Conservation (phyloP, 2,113 vertebrate genomes). For the Barbus barbus region DNA sequence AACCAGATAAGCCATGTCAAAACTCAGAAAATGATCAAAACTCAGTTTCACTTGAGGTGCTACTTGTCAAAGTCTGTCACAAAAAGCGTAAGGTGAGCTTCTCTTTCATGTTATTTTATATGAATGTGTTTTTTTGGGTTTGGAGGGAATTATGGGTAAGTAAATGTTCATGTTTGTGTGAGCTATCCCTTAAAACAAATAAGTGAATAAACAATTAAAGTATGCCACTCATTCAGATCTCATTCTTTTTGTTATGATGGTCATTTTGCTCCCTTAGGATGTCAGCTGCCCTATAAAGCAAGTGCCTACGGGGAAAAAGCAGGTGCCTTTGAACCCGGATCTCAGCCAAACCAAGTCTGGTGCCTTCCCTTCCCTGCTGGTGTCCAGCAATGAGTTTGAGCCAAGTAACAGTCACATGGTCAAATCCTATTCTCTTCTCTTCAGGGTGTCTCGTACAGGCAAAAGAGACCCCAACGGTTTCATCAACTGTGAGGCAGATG, state of each 20-base stretch:
- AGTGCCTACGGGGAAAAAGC: conserved; percentile 99
- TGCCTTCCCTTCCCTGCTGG: conserved; percentile 92
- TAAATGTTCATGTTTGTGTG: too few relatives aligned
- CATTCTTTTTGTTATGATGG: neutral
- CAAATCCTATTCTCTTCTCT: conserved; percentile 97
- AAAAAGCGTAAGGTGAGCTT: conserved; percentile 96
- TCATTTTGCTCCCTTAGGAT: conserved; percentile 78
- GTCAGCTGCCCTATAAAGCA: conserved; percentile 98
- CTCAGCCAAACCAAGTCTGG: conserved; percentile 93
- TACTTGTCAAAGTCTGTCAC: conserved; percentile 99
- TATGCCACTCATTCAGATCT: too few relatives aligned
- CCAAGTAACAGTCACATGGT: conserved; percentile 99
- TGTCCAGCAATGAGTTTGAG: conserved; percentile 98
- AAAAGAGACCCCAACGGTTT: conserved; percentile 87
- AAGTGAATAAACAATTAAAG: neutral
- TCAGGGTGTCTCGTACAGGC: conserved; percentile 92
- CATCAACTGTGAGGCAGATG: conserved; percentile 92
- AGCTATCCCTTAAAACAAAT: neutral
- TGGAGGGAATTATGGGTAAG: too few relatives aligned
- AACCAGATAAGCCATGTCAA: conserved; percentile 95
- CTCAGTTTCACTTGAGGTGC: conserved; percentile 96
- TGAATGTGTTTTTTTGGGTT: too few relatives aligned
- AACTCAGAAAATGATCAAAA: conserved; percentile 99
- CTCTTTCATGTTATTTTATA: neutral
- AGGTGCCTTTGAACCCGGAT: conserved; percentile 99